phyloP scores from a whole-genome alignment of 2,797 vertebrate genomes.

The Acanthurus leucopareius region DNA sequence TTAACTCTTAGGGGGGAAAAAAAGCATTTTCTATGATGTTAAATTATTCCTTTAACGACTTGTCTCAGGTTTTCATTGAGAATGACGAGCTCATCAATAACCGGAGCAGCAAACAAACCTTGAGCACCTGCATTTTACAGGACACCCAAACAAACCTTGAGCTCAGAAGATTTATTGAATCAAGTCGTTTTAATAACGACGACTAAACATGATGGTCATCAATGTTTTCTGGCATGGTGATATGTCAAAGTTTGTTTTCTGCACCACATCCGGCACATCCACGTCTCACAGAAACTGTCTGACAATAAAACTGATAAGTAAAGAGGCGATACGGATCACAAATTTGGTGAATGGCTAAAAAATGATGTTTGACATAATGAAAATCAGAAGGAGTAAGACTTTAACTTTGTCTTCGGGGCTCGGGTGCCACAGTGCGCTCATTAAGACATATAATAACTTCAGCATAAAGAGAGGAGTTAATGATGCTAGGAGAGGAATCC shows the following conservation, averaged over 20 bases:
- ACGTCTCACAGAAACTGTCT: background rate
- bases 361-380: background rate
- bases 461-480: slow-evolving; percentile 53
- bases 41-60: slow-evolving; percentile 2
- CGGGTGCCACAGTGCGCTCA: slow-evolving; percentile 24
- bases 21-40: background rate
- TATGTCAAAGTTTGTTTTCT: background rate
- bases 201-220: background rate
- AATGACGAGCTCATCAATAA: background rate
- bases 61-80: background rate
- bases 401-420: slow-evolving; percentile 23
- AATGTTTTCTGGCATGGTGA: background rate
- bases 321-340: background rate
- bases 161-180: background rate
- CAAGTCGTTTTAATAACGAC: background rate
- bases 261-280: background rate
- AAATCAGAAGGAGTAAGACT: background rate
- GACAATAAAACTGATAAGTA: background rate
- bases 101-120: background rate
- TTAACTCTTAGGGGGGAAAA: background rate
- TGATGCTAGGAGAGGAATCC: slow-evolving; percentile 38
- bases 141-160: background rate
- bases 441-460: slow-evolving; percentile 45
- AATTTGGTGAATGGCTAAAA: background rate
- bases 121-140: background rate